Percentiles rank a stretch among this genome's conserved stretches.
These are phyloP conservation scores for Nycticorax nycticorax DNA, from an alignment of 2,113 vertebrate genomes.

Conservation along the genomic window DNA sequence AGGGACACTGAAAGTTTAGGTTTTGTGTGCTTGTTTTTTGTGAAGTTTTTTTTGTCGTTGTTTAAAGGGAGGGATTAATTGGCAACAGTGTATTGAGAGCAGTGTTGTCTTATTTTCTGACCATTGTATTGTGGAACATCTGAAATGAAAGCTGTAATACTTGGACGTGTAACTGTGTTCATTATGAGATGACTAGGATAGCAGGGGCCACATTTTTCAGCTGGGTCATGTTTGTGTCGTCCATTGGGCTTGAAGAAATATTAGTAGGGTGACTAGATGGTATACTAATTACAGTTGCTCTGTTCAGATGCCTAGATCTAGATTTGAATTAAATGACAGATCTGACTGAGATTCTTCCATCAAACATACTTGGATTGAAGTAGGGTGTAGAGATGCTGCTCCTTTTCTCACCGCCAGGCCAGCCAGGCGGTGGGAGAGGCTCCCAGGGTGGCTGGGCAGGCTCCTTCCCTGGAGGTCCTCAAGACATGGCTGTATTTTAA, in stretches of 20 bases:
- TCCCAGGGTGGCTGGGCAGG: background rate
- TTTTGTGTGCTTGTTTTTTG: background rate
- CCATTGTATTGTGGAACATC: background rate
- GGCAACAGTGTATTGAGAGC: background rate
- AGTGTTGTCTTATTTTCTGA: background rate
- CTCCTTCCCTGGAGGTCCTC: background rate
- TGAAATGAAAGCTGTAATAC: background rate
- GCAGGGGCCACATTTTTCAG: background rate
- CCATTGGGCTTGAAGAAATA: background rate
- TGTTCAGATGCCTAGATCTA: background rate
- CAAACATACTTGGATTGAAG: background rate
- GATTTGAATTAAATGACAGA: background rate
- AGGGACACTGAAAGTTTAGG: background rate
- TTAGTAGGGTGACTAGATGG: background rate
- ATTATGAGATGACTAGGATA: background rate
- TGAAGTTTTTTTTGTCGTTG: background rate
- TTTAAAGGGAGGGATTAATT: background rate
- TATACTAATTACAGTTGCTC: background rate
- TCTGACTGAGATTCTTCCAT: background rate
- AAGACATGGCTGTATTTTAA: background rate
- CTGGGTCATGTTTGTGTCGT: background rate
- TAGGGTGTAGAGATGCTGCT: background rate
- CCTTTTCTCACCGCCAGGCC: rapidly evolving
- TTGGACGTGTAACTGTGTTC: rapidly evolving
- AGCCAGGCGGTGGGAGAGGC: background rate